A percentile compares a stretch with the other conserved stretches of the same genome.
Conservation (phyloP, 2,888 invertebrate genomes). For the Drosophila robusta region DNA sequence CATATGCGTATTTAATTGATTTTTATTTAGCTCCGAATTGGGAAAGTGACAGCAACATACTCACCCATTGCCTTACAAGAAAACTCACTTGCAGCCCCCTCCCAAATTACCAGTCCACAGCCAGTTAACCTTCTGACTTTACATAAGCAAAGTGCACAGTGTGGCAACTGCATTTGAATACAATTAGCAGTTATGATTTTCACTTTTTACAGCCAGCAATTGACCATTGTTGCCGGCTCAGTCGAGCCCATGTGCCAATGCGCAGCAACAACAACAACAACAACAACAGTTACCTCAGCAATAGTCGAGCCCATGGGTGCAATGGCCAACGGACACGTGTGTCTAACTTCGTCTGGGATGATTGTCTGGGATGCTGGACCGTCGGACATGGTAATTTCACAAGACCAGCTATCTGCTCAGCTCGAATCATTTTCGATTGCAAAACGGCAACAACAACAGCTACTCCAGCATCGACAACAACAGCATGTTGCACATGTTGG, state of each 20-base stretch:
- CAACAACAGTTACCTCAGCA: constrained; percentile 21
- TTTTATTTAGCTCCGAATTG: constrained; percentile 40
- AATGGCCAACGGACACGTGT: constrained; percentile 74
- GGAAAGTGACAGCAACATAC: constrained; percentile 41
- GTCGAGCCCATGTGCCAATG: constrained; percentile 38
- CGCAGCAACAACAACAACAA: constrained; percentile 20
- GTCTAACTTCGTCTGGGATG: constrained; percentile 49
- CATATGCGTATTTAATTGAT: constrained; percentile 69
- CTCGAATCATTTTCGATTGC: constrained; percentile 77
- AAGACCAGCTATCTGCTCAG: constrained; percentile 42
- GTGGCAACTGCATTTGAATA: constrained; percentile 71
- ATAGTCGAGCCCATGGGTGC: constrained; percentile 51
- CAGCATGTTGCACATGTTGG: constrained; percentile 45
- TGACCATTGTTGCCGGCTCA: constrained; percentile 34
- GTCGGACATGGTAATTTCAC: constrained; percentile 70
- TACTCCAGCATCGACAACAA: constrained; percentile 25
- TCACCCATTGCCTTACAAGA: not conserved
- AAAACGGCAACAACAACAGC: constrained; percentile 65
- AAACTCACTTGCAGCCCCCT: not conserved
- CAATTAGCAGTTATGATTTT: constrained; percentile 79
- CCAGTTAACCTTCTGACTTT: constrained; percentile 28
- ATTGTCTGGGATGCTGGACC: constrained; percentile 52
- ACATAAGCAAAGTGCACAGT: constrained; percentile 59
- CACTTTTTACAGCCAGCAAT: constrained; percentile 59
- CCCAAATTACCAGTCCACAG: constrained; percentile 23